A percentile compares a stretch with the other conserved stretches of the same genome.
Conservation (phyloP, 1,140 invertebrate species). For the Ceratina japonica region DNA sequence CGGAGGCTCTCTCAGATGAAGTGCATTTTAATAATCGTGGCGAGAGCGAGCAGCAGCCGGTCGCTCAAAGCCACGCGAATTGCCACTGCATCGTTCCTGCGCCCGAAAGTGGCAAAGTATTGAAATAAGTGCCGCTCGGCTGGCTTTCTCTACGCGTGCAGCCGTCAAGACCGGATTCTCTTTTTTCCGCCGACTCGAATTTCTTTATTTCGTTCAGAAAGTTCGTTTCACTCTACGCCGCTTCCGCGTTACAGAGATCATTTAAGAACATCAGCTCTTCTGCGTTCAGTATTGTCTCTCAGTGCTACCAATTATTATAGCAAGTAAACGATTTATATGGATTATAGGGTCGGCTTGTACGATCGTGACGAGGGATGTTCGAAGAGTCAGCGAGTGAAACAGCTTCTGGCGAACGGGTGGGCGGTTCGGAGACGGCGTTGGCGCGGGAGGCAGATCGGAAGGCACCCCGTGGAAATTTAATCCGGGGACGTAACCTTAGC, state of each 20-base stretch:
- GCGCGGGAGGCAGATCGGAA: slow-evolving; percentile 7
- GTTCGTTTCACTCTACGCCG: background rate
- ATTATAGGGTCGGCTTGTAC: background rate
- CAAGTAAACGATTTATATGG: too few species aligned
- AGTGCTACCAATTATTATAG: too few species aligned
- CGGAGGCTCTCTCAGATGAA: slow-evolving; percentile 24
- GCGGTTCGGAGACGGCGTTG: background rate
- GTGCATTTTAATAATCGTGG: slow-evolving; percentile 67
- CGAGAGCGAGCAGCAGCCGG: slow-evolving; percentile 53
- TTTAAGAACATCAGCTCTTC: too few species aligned
- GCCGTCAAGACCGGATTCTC: background rate
- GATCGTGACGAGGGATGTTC: background rate
- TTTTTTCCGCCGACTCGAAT: background rate
- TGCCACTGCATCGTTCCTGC: slow-evolving; percentile 58
- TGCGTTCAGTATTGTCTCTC: too few species aligned
- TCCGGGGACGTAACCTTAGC: slow-evolving; percentile 47
- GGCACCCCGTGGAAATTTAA: slow-evolving; percentile 57
- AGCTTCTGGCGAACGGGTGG: background rate
- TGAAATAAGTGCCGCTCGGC: slow-evolving; percentile 59
- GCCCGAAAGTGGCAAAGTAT: slow-evolving; percentile 57
- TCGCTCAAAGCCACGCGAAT: slow-evolving; percentile 59
- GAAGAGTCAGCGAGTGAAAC: slow-evolving; percentile 11
- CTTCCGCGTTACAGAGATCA: too few species aligned
- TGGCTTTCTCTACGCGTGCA: slow-evolving; percentile 13
- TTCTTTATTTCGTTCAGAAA: background rate